Conservation (phyloP, 2,888 invertebrate species). For the Callyntrura guangdongensis region DNA sequence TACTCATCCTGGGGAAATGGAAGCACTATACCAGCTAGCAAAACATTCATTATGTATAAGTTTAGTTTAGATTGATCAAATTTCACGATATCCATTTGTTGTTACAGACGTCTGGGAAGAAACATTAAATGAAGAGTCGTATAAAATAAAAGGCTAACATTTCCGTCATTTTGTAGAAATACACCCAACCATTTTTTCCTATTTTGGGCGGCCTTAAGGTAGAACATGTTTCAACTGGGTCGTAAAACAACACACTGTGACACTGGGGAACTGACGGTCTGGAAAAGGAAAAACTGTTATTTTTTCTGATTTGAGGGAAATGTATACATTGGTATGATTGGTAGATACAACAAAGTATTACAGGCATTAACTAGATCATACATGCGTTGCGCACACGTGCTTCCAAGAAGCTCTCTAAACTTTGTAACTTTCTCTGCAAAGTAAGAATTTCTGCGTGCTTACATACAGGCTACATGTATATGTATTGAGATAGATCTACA, state of each 20-base stretch:
- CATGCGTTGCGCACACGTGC: slow-evolving; percentile 13
- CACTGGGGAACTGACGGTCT: slow-evolving; percentile 28
- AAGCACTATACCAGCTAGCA: too few species aligned
- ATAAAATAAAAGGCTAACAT: background rate
- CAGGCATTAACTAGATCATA: background rate
- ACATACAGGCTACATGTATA: background rate
- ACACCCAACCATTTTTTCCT: background rate
- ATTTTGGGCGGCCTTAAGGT: background rate
- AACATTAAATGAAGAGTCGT: too few species aligned
- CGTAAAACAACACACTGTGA: slow-evolving; percentile 9
- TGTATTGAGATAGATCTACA: background rate
- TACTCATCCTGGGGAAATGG: too few species aligned
- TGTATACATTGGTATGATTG: background rate
- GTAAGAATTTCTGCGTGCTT: background rate
- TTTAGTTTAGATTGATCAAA: too few species aligned
- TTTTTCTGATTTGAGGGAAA: slow-evolving; percentile 44
- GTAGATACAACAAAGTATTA: background rate
- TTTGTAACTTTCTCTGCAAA: background rate
- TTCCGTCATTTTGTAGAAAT: background rate
- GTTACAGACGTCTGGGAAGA: too few species aligned
- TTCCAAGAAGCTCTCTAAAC: background rate
- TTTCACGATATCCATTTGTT: too few species aligned
- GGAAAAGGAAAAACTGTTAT: background rate
- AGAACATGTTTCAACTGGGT: background rate
- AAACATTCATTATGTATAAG: too few species aligned